phyloP scores from a whole-genome alignment of 2,888 invertebrate genomes.

The Mystacides longicornis region DNA sequence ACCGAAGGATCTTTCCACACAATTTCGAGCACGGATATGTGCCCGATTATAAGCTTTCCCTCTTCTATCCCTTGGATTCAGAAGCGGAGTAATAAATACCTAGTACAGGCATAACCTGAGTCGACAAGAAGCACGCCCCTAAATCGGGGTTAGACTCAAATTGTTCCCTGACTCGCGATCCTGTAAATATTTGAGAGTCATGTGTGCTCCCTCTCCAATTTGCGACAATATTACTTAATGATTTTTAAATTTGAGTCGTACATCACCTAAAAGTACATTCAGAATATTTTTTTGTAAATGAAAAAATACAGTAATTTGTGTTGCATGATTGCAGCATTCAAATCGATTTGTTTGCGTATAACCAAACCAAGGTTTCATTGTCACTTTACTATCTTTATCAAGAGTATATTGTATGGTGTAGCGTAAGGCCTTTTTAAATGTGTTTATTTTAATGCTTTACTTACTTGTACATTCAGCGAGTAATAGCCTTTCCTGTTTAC shows the following conservation, averaged over 20 bases:
- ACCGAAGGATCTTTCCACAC: conserved; percentile 24
- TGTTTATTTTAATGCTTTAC: too few relatives aligned
- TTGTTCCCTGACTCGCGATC: conserved; percentile 10
- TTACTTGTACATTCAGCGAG: conserved; percentile 7
- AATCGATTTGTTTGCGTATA: too few relatives aligned
- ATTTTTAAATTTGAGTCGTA: conserved; percentile 25
- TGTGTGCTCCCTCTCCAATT: conserved; percentile 26
- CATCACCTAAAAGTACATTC: conserved; percentile 18
- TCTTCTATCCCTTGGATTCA: background rate
- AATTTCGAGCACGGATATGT: conserved; percentile 20
- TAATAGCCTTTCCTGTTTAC: conserved; percentile 8
- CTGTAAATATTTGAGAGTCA: conserved; percentile 25
- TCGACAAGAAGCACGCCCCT: conserved; percentile 18
- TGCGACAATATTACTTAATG: conserved; percentile 25
- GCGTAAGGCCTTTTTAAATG: too few relatives aligned
- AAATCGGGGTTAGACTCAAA: conserved; percentile 17
- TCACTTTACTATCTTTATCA: too few relatives aligned
- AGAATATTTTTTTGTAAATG: too few relatives aligned
- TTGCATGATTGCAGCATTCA: too few relatives aligned
- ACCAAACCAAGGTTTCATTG: too few relatives aligned
- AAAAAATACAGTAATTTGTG: background rate
- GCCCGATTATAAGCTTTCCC: conserved; percentile 23
- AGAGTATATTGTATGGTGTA: too few relatives aligned
- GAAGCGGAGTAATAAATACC: conserved; percentile 19
- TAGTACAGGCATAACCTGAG: conserved; percentile 14